These are phyloP conservation scores for Zhuqinia jingwanae DNA, from an alignment of 2,888 invertebrate genomes.

Conservation along the genomic window DNA sequence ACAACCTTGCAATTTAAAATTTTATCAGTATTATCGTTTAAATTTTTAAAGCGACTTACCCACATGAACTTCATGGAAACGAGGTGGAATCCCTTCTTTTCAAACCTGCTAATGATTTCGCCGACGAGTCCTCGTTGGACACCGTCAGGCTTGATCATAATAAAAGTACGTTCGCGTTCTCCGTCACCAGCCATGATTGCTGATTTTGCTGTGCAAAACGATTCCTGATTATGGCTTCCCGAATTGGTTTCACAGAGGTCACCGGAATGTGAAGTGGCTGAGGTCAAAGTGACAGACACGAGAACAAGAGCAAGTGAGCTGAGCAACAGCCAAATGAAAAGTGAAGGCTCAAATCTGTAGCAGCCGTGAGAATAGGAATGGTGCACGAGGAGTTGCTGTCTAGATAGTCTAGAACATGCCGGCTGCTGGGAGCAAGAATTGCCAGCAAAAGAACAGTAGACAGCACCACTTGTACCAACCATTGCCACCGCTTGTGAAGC, in stretches of 20 bases:
- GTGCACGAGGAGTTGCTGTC: slow-evolving; percentile 58
- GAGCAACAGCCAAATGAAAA: slow-evolving; percentile 62
- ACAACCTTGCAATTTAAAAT: slow-evolving; percentile 97
- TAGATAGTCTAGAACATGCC: slow-evolving; percentile 68
- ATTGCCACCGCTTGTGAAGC: background rate
- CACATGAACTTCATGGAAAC: slow-evolving; percentile 97
- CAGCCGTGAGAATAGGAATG: background rate
- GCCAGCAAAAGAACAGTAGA: slow-evolving; percentile 39
- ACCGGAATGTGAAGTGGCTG: slow-evolving; percentile 59
- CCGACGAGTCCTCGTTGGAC: slow-evolving; percentile 98
- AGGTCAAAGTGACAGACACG: slow-evolving; percentile 48
- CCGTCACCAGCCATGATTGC: slow-evolving; percentile 57
- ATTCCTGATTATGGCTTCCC: slow-evolving; percentile 8
- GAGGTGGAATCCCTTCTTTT: slow-evolving; percentile 97
- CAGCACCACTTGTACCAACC: slow-evolving; percentile 48
- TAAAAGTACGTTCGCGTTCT: slow-evolving; percentile 95
- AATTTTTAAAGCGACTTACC: slow-evolving; percentile 86
- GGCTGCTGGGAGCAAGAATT: slow-evolving; percentile 38
- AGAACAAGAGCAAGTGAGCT: slow-evolving; percentile 55
- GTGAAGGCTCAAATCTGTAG: slow-evolving; percentile 44
- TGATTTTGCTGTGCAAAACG: slow-evolving; percentile 42
- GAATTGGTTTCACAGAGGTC: slow-evolving; percentile 48
- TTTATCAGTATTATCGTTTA: slow-evolving; percentile 84
- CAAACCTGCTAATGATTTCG: slow-evolving; percentile 97
- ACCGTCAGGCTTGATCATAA: slow-evolving; percentile 99